Percentiles rank a stretch among this genome's conserved stretches.
Evolutionary conservation across 2,797 vertebrate genomes (phyloP).

Genomic region (Sebastiscus albofasciatus): DNA sequence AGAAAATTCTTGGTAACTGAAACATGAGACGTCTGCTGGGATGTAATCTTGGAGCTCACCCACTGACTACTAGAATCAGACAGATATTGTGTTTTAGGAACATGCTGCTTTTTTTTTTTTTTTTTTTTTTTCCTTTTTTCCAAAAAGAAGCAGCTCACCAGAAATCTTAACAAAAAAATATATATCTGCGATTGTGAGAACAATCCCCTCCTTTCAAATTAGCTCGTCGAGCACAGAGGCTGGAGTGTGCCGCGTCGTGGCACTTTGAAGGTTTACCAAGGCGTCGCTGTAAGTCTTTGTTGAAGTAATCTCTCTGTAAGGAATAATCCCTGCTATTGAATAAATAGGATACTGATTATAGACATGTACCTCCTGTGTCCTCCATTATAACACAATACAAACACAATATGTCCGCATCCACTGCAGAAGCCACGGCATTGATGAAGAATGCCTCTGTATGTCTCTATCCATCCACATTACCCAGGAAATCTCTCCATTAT

Average conservation of each 20-base stretch:
- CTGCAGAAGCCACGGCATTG: neutral
- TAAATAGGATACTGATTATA: constrained; percentile 30
- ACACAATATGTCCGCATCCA: neutral
- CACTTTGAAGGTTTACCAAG: constrained; percentile 45
- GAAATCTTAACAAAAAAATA: constrained; percentile 18
- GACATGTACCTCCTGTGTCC: neutral
- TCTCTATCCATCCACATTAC: neutral
- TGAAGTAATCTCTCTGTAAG: constrained; percentile 38
- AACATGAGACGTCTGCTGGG: constrained; percentile 58
- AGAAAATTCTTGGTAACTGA: constrained; percentile 57
- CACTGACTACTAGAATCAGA: constrained; percentile 50
- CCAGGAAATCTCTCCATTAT: neutral
- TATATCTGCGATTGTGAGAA: neutral
- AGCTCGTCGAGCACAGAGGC: constrained; percentile 22
- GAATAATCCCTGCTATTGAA: constrained; percentile 32
- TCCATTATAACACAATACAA: neutral
- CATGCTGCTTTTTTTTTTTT: constrained; percentile 18
- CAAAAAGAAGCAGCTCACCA: constrained; percentile 50
- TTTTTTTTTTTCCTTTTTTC: neutral
- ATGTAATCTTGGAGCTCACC: constrained; percentile 59
- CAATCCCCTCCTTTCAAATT: constrained; percentile 41
- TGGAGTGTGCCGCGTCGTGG: constrained; percentile 8
- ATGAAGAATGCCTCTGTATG: neutral
- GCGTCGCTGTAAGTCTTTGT: constrained; percentile 18
- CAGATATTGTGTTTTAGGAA: constrained; percentile 55